Evolutionary conservation across 2,113 vertebrate genomes (phyloP).

Genomic region (Amia ocellicauda): DNA sequence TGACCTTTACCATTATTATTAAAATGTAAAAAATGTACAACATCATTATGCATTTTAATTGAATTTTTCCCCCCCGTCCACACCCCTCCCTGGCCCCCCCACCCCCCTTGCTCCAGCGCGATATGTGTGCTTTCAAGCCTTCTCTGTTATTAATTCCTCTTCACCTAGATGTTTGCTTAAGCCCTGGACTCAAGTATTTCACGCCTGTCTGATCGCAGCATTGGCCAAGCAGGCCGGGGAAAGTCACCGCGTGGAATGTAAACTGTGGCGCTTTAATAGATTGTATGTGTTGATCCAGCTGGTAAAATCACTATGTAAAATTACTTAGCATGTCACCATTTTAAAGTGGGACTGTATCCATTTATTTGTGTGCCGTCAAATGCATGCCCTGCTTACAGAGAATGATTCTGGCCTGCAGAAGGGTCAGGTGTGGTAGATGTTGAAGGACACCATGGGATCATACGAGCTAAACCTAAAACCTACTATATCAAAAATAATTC

Average conservation of each 20-base stretch:
- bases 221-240: not conserved
- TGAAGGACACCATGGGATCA: too few relatives aligned
- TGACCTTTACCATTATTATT: slow-evolving; percentile 23
- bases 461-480: too few relatives aligned
- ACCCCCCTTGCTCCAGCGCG: not conserved
- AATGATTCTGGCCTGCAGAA: too few relatives aligned
- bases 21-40: slow-evolving; percentile 13
- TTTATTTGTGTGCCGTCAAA: too few relatives aligned
- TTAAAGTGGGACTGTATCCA: too few relatives aligned
- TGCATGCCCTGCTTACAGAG: too few relatives aligned
- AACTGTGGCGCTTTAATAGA: not conserved
- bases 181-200: not conserved
- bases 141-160: not conserved
- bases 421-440: too few relatives aligned
- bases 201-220: not conserved
- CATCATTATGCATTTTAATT: slow-evolving; percentile 6
- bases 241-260: not conserved
- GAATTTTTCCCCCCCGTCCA: not conserved
- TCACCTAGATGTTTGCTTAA: slow-evolving; percentile 1
- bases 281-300: too few relatives aligned
- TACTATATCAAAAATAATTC: too few relatives aligned
- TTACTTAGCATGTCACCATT: too few relatives aligned
- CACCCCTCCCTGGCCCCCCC: not conserved
- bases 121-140: not conserved
- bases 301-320: too few relatives aligned